These are phyloP conservation scores for Catagonus wagneri DNA, from an alignment of 2,113 vertebrate genomes.

Conservation along the genomic window DNA sequence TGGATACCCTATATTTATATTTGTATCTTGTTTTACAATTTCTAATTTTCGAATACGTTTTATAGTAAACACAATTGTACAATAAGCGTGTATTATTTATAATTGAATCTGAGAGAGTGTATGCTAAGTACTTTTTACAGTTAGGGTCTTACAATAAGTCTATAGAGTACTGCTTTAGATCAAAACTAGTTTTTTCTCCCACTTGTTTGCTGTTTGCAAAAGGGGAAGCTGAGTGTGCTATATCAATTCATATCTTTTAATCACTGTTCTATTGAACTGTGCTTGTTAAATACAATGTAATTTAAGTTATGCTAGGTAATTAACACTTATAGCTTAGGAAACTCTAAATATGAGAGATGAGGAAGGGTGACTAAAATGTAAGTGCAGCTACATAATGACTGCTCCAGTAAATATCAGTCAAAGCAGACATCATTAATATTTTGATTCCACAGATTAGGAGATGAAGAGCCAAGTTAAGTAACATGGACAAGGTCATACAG, in stretches of 20 bases:
- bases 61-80: not conserved
- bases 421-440: not conserved
- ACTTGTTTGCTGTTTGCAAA: not conserved
- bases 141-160: not conserved
- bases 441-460: slow-evolving; percentile 43
- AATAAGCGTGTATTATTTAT: not conserved
- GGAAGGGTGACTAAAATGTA: not conserved
- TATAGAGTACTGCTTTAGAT: not conserved
- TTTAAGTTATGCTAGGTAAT: slow-evolving; percentile 21
- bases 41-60: not conserved
- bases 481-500: not conserved
- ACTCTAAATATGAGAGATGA: not conserved
- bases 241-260: slow-evolving; percentile 6
- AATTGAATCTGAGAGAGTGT: not conserved
- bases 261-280: not conserved
- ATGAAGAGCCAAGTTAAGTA: not conserved
- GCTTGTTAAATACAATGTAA: not conserved
- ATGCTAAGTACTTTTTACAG: not conserved
- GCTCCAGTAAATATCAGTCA: slow-evolving; percentile 12
- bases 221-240: not conserved
- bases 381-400: not conserved
- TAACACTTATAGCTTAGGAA: not conserved
- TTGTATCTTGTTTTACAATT: slow-evolving; percentile 5
- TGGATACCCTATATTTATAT: not conserved
- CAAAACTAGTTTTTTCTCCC: not conserved